Evolutionary conservation across 2,888 invertebrate species (phyloP).

Genomic region (Ptycholaimellus sp.): DNA sequence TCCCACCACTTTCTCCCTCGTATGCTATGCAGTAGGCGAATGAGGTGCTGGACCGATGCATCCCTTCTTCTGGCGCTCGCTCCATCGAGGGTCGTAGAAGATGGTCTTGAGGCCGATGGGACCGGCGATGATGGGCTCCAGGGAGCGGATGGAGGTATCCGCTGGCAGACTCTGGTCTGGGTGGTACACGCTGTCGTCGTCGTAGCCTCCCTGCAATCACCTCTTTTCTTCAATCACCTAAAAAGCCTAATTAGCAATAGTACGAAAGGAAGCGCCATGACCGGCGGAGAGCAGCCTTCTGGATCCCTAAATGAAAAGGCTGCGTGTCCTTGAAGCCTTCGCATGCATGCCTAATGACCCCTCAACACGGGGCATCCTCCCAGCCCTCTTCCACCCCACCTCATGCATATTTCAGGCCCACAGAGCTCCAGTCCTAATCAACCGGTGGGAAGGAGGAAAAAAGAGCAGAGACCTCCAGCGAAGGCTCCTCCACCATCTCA

Average conservation of each 20-base stretch:
- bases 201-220: slow-evolving; percentile 4
- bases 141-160: not conserved
- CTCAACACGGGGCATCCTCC: too few species aligned
- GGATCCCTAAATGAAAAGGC: too few species aligned
- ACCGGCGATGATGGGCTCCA: slow-evolving; percentile 4
- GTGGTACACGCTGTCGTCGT: slow-evolving; percentile 4
- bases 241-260: not conserved
- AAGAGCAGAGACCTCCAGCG: too few species aligned
- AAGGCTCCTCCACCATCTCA: too few species aligned
- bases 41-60: slow-evolving; percentile 1
- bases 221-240: slow-evolving; percentile 1
- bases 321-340: too few species aligned
- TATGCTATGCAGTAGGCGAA: not conserved
- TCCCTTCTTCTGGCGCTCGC: not conserved
- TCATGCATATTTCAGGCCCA: too few species aligned
- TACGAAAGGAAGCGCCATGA: not conserved
- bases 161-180: slow-evolving; percentile 1
- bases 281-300: too few species aligned
- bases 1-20: not conserved
- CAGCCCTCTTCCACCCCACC: too few species aligned
- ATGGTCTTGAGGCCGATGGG: slow-evolving; percentile 3
- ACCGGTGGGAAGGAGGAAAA: too few species aligned
- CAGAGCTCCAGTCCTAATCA: too few species aligned
- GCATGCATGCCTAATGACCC: too few species aligned
- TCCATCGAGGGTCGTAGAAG: slow-evolving; percentile 6